Base-by-base conservation (phyloP, 1,140 invertebrate genomes). In the Anagrus nilaparvatae region DNA sequence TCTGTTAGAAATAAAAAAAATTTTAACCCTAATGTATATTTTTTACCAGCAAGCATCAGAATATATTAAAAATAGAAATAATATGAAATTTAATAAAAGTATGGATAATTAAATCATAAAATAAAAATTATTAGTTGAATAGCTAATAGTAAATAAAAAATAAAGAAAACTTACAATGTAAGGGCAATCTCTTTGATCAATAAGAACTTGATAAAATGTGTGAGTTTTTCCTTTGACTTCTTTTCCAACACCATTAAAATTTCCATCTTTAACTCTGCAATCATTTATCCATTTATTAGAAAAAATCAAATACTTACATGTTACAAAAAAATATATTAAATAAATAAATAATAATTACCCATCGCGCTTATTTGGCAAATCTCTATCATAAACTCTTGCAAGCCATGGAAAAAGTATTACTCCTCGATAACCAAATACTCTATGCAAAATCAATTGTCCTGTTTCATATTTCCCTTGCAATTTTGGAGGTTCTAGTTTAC, bases 191-290 rank as follows among this genome's bases (percentile, higher is more conserved):
- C 93, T 75, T 40, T 89, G 86, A 68, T 97, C 94, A 55, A 97
- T 96, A 5, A 97, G 72, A 14, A 95, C 91, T 75, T 97, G 91
- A 67, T 97, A 97, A 63, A 94, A 97, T n/a, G 87, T 87, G 53
- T 94, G 89, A 12, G 85, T 87, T 58, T 78, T 76, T 30, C 88
- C 87, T 67, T 90, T 88, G 1, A 94, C 87, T 72, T 93, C 89
- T 62, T 87, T 87, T 9, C 81, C 79, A 29, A 81, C 81, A 47
- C 75, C 72, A 61, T 61, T 69, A 56, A 54, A 66, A 55, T 55
- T 65, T 46, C 47, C 54, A 40, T 61, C 55, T 32, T 67, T 62
- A 21, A 34, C 51, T 41, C 65, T 67, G 34, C 6, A 58, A 56
- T 40, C 13, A 40, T 27, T n/a, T n/a, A n/a, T n/a, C n/a, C n/a